Conservation (phyloP, 1,140 invertebrate genomes). For the Holotrichia oblita region DNA sequence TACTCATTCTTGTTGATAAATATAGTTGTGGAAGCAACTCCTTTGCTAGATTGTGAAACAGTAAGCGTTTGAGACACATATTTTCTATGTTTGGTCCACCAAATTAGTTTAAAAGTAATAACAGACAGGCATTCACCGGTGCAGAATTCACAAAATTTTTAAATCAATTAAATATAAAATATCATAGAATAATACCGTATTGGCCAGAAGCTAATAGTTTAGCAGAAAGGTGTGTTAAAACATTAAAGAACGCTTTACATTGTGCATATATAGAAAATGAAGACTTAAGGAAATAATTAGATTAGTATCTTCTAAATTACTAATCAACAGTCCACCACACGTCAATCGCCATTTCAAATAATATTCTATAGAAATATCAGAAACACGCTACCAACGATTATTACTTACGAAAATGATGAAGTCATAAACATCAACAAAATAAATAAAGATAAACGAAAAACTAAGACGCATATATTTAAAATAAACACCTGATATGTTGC, state of each 20-base stretch:
- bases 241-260: too few relatives aligned
- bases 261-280: too few relatives aligned
- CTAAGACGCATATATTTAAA: background rate
- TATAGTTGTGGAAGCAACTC: slow-evolving; percentile 36
- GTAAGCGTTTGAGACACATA: background rate
- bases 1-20: slow-evolving; percentile 40
- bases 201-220: too few relatives aligned
- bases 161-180: background rate
- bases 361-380: too few relatives aligned
- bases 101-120: background rate
- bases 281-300: too few relatives aligned
- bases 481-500: background rate
- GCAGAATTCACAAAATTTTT: background rate
- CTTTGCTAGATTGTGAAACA: background rate
- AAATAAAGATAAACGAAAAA: slow-evolving; percentile 1
- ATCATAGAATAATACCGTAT: too few relatives aligned
- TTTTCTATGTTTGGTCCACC: background rate
- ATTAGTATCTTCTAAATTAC: too few relatives aligned
- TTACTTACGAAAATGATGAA: background rate
- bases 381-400: background rate
- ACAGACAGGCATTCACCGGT: background rate
- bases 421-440: background rate
- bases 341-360: background rate
- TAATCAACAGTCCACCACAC: background rate
- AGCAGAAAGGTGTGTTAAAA: too few relatives aligned